A percentile compares a stretch with the other conserved stretches of the same genome.
These are phyloP conservation scores for Anguilla megastoma DNA, from an alignment of 2,797 vertebrate genomes.

Conservation along the genomic window DNA sequence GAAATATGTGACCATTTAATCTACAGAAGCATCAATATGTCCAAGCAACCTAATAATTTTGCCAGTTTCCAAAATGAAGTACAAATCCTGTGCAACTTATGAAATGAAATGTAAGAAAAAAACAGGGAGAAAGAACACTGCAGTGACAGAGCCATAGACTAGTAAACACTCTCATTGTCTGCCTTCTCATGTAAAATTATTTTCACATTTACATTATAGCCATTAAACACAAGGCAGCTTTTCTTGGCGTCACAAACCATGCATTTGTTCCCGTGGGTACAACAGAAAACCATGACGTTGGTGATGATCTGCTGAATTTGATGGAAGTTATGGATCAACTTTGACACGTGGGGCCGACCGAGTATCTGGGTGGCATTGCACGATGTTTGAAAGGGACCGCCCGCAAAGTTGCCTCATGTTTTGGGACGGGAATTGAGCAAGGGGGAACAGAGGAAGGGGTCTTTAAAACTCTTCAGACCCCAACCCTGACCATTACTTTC, in stretches of 20 bases:
- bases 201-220: not conserved
- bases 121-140: not conserved
- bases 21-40: not conserved
- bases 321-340: slow-evolving; percentile 78
- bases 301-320: not conserved
- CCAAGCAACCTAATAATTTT: not conserved
- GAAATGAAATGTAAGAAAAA: not conserved
- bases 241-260: not conserved
- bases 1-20: not conserved
- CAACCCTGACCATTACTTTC: not conserved
- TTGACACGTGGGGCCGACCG: slow-evolving; percentile 51
- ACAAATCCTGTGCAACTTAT: not conserved
- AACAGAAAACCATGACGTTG: not conserved
- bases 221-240: slow-evolving; percentile 15
- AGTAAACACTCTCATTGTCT: not conserved
- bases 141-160: not conserved
- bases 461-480: not conserved
- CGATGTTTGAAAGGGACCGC: not conserved
- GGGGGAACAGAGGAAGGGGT: not conserved
- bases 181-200: not conserved
- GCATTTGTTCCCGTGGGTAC: not conserved
- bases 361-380: not conserved
- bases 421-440: not conserved
- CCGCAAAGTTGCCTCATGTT: not conserved
- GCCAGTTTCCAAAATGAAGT: not conserved